Conservation (phyloP, 1,140 invertebrate genomes). For the Lucilia cuprina region DNA sequence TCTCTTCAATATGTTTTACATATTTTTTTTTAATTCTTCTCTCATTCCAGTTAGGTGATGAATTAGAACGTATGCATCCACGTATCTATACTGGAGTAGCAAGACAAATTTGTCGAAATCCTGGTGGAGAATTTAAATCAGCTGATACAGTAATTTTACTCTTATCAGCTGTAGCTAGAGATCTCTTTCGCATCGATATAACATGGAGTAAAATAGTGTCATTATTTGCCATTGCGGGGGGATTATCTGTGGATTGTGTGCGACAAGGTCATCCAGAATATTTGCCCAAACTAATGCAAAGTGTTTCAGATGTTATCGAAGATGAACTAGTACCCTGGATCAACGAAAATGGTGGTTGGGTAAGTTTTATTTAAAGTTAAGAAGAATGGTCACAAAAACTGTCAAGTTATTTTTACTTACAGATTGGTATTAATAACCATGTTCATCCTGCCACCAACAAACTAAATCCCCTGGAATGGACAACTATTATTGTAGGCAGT, state of each 20-base stretch:
- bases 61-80: conserved; percentile 73
- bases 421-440: conserved; percentile 59
- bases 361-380: neutral
- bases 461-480: conserved; percentile 58
- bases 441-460: conserved; percentile 54
- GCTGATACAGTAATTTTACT: conserved; percentile 65
- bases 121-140: conserved; percentile 64
- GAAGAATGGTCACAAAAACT: no score
- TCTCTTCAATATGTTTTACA: no score
- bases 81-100: conserved; percentile 69
- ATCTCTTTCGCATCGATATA: conserved; percentile 68
- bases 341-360: conserved; percentile 76
- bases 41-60: conserved; percentile 65
- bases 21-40: neutral
- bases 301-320: conserved; percentile 71
- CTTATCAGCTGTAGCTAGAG: conserved; percentile 68
- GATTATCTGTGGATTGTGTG: conserved; percentile 75
- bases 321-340: conserved; percentile 74
- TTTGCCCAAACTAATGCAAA: conserved; percentile 68
- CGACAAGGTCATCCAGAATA: conserved; percentile 72
- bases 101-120: conserved; percentile 64
- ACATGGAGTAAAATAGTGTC: conserved; percentile 75
- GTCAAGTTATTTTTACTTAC: neutral
- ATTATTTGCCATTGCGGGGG: conserved; percentile 73
- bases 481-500: conserved; percentile 55